Conservation (phyloP, 53 echinoderm and acorn worm species). For the Pentamera pediparva region DNA sequence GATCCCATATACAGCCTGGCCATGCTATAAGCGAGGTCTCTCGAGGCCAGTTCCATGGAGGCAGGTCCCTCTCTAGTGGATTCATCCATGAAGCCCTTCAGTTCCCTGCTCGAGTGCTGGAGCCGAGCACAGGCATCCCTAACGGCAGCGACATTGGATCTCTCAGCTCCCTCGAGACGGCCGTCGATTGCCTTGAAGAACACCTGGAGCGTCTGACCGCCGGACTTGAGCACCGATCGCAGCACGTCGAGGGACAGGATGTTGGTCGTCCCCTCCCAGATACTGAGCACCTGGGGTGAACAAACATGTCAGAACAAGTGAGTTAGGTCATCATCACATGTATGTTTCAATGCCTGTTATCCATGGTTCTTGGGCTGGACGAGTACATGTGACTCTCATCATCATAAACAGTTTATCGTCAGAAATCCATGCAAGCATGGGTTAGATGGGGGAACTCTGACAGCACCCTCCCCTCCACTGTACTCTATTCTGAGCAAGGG, state of each 20-base stretch:
- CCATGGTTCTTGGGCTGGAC: too few species aligned
- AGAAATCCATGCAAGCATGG: not conserved
- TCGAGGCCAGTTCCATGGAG: constrained; percentile 66
- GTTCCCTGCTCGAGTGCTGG: not conserved
- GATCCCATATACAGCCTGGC: constrained; percentile 68
- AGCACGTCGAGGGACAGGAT: constrained; percentile 79
- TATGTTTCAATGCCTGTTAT: too few species aligned
- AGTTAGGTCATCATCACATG: not conserved
- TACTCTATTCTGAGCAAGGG: not conserved
- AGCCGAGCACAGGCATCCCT: not conserved
- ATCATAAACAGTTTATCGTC: too few species aligned
- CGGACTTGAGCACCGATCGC: constrained; percentile 65
- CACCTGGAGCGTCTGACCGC: constrained; percentile 55
- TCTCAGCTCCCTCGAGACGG: constrained; percentile 8
- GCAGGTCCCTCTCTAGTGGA: constrained; percentile 34
- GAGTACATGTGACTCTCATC: too few species aligned
- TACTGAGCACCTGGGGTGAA: constrained; percentile 66
- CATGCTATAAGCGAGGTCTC: constrained; percentile 85
- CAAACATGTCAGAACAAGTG: not conserved
- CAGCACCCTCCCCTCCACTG: not conserved
- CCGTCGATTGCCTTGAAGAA: constrained; percentile 61
- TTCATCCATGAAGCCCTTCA: constrained; percentile 18
- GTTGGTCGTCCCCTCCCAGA: constrained; percentile 98
- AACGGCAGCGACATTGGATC: not conserved
- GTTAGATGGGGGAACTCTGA: too few species aligned